Evolutionary conservation across 2,113 vertebrate species (phyloP), one percentile per base, ranked within the genome.

Genomic region (Sorex fumeus): DNA sequence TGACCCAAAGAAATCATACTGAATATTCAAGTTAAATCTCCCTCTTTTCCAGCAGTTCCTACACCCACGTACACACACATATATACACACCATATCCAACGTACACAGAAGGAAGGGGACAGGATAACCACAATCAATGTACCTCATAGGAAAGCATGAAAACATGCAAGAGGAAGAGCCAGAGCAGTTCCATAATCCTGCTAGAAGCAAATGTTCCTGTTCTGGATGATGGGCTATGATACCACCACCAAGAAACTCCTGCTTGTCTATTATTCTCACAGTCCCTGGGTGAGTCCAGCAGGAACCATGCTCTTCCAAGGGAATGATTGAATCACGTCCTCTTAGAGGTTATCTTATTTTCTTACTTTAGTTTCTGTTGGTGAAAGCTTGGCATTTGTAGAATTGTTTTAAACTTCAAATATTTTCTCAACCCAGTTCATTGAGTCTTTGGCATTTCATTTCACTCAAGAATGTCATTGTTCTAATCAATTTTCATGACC

Each of bases 351-450:
- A 47, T 18, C 36, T 34, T 16, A 18, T 88, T 87, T 91, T 30
- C 78, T 90, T 74, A 53, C 40, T 80, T 27, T 21, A 72, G 32
- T 84, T 93, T 57, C 25, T 83, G 25, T 79, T 81, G 36, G 5
- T 36, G 28, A 36, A 60, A 86, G 6, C 0, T 6, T 82, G n/a
- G 16, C 36, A 28, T 47, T 45, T 47, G 18, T 34, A 76, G 12
- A 21, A 57, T 25, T 53, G 21, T 50, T 84, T 82, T 28, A 70
- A 76, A 36, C 43, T 30, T 71, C 36, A 18, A 64, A 82, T 34
- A 82, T 45, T 82, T 47, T 84, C 53, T 53, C 76, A 34, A 40
- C 13, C 13, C 36, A 21, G 21, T 19, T 78, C 27, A 4, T 27
- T 53, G 32, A 19, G 57, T 84, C 32, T 43, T 34, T 72, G 30